A percentile compares a stretch with the other conserved stretches of the same genome.
phyloP scores from a whole-genome alignment of 2,888 invertebrate genomes.

The Exocentrus adspersus region DNA sequence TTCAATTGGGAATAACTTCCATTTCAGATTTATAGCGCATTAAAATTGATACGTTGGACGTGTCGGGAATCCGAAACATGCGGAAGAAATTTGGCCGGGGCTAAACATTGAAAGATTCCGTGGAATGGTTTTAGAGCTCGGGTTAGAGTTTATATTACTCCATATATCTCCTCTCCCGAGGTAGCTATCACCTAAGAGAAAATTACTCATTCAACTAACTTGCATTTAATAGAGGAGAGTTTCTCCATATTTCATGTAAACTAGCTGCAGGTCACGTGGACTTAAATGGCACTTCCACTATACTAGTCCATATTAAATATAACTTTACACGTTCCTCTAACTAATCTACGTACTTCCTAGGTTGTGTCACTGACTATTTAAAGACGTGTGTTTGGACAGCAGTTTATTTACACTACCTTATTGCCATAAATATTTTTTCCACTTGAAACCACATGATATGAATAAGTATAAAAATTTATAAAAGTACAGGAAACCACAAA shows the following conservation, averaged over 20 bases:
- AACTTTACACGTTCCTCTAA: background rate
- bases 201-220: background rate
- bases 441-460: no score
- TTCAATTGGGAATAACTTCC: slow-evolving; percentile 43
- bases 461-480: no score
- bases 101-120: background rate
- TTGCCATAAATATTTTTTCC: no score
- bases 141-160: background rate
- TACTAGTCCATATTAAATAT: background rate
- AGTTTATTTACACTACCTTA: no score
- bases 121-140: background rate
- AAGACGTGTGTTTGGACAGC: background rate
- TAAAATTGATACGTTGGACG: slow-evolving; percentile 42
- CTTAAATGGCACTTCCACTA: background rate
- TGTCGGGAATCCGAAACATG: slow-evolving; percentile 37
- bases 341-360: background rate
- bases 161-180: background rate
- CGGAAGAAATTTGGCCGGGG: slow-evolving; percentile 1
- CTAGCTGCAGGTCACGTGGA: background rate
- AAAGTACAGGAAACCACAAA: no score
- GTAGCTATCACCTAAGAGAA: background rate
- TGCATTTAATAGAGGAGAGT: background rate
- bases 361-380: background rate
- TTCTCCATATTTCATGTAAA: background rate
- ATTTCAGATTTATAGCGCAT: slow-evolving; percentile 44